Evolutionary conservation across 2,797 vertebrate species (phyloP).

Genomic region (Kryptopterus vitreolus): DNA sequence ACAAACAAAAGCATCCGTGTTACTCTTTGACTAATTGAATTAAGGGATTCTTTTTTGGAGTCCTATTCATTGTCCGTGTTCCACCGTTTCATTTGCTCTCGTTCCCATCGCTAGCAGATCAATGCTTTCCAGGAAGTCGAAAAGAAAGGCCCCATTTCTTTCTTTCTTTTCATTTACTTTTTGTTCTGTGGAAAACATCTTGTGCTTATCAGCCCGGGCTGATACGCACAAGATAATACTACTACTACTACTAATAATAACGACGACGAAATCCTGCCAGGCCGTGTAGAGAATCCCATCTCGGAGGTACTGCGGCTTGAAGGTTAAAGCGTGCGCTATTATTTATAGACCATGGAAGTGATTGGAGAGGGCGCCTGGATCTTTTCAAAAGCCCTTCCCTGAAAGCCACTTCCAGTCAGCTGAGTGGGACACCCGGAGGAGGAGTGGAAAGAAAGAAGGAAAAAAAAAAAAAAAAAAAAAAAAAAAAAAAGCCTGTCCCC

Average conservation of each 20-base stretch:
- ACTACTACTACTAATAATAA: slow-evolving; percentile 57
- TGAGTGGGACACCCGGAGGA: slow-evolving; percentile 40
- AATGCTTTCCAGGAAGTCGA: slow-evolving; percentile 66
- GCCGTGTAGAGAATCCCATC: background rate
- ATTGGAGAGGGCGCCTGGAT: background rate
- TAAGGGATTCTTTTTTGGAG: slow-evolving; percentile 42
- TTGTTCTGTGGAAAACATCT: slow-evolving; percentile 70
- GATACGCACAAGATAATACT: no score
- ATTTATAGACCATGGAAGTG: slow-evolving; percentile 18
- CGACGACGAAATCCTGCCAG: background rate
- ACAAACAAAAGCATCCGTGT: slow-evolving; percentile 47
- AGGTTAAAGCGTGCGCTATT: slow-evolving; percentile 18
- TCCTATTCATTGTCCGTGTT: slow-evolving; percentile 56
- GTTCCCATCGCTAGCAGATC: slow-evolving; percentile 63
- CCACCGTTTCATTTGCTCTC: slow-evolving; percentile 60
- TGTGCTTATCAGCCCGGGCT: slow-evolving; percentile 65
- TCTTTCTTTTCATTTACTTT: slow-evolving; percentile 52
- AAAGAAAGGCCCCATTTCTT: slow-evolving; percentile 48
- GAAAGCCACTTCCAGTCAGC: slow-evolving; percentile 19
- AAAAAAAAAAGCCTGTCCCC: slow-evolving; percentile 14
- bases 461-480: no score
- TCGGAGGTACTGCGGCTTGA: background rate
- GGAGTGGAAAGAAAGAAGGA: no score
- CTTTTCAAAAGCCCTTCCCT: slow-evolving; percentile 15
- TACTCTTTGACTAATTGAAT: slow-evolving; percentile 59